These are phyloP conservation scores for Ciconia stormi DNA, from an alignment of 2,113 vertebrate genomes.

Conservation along the genomic window DNA sequence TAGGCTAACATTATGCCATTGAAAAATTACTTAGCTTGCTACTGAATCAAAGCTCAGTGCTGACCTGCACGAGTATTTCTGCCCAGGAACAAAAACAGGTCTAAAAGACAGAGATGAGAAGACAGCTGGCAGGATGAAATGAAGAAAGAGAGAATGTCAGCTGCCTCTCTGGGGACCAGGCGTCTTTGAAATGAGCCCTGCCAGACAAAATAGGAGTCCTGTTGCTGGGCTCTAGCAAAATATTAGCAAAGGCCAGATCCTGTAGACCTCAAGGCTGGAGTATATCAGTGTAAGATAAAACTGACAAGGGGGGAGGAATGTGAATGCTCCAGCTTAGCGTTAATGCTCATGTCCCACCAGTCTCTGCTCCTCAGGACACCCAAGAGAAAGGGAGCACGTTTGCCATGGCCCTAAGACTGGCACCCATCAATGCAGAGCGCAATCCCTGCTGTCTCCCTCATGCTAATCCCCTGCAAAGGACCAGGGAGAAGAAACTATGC, in stretches of 20 bases:
- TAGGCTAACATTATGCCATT: neutral
- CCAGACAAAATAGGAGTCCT: constrained; percentile 8
- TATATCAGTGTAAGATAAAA: neutral
- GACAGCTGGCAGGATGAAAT: constrained; percentile 54
- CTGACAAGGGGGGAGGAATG: neutral
- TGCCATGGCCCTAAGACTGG: neutral
- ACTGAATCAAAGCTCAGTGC: constrained; percentile 3
- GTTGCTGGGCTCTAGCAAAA: constrained; percentile 15
- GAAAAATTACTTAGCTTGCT: constrained; percentile 17
- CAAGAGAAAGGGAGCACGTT: neutral
- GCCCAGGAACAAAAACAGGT: constrained; percentile 23
- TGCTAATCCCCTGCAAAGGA: neutral
- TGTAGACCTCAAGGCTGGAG: neutral
- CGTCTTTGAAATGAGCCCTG: constrained; percentile 24
- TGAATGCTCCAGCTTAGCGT: neutral
- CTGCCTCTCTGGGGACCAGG: neutral
- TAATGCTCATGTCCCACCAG: neutral
- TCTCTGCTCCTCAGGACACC: neutral
- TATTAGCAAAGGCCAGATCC: neutral
- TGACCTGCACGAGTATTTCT: constrained; percentile 35
- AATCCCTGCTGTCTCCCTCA: neutral
- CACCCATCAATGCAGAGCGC: neutral
- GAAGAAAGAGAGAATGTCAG: constrained; percentile 50
- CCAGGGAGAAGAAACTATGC: neutral
- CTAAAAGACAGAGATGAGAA: constrained; percentile 40